phyloP scores from a whole-genome alignment of 2,888 invertebrate species.

The Cerastoderma edule region DNA sequence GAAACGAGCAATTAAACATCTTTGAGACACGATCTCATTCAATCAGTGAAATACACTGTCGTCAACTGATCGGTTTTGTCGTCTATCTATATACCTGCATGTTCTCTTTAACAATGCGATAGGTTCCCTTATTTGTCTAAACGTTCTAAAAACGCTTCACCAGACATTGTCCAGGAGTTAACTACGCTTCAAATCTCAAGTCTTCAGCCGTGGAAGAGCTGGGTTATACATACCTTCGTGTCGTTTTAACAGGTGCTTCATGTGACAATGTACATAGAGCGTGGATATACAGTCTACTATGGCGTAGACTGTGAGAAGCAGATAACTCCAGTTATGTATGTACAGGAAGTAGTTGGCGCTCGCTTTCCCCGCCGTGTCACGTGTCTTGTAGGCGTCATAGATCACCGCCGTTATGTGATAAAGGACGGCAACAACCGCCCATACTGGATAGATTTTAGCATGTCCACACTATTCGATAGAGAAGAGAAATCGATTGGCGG shows the following conservation, averaged over 20 bases:
- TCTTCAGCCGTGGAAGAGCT: too few species aligned
- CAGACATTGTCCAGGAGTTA: too few species aligned
- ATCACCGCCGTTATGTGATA: constrained; percentile 36
- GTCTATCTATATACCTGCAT: too few species aligned
- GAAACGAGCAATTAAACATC: too few species aligned
- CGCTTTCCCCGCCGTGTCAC: constrained; percentile 14
- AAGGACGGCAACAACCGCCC: constrained; percentile 32
- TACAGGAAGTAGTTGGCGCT: constrained; percentile 39
- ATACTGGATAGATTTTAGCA: constrained; percentile 37
- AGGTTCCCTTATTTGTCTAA: too few species aligned
- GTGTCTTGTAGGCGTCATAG: constrained; percentile 28
- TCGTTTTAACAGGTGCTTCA: constrained; percentile 34
- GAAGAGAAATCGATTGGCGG: background rate
- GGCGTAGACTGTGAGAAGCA: constrained; percentile 32
- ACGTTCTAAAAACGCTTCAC: too few species aligned
- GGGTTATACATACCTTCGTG: constrained; percentile 30
- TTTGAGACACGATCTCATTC: too few species aligned
- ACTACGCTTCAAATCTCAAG: too few species aligned
- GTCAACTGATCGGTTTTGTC: too few species aligned
- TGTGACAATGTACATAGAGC: constrained; percentile 39
- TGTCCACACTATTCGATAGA: constrained; percentile 35
- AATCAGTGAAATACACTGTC: too few species aligned
- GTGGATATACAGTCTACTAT: constrained; percentile 30
- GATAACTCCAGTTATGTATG: constrained; percentile 42
- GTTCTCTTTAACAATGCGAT: too few species aligned